Evolutionary conservation across 2,888 invertebrate species (phyloP).

Genomic region (Eucera pruinosa): DNA sequence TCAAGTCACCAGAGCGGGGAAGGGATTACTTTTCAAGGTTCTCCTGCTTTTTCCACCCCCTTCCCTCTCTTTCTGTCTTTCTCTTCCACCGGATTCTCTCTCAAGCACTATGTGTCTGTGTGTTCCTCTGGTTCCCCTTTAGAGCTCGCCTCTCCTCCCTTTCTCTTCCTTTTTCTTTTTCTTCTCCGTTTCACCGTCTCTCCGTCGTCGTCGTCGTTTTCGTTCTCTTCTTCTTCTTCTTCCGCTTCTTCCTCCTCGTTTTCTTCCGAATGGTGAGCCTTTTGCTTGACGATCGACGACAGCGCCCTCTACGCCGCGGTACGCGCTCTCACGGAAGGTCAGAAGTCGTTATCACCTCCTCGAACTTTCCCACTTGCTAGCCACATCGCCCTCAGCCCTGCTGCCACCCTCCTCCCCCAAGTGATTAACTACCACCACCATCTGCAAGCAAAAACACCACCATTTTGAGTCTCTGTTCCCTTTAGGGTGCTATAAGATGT

Average conservation of each 20-base stretch:
- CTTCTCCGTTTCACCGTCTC: constrained; percentile 21
- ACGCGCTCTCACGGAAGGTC: constrained; percentile 79
- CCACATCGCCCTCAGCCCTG: constrained; percentile 79
- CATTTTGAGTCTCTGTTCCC: background rate
- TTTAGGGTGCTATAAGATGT: background rate
- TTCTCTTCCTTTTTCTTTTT: background rate
- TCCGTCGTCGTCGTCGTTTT: constrained; percentile 9
- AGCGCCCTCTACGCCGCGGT: constrained; percentile 45
- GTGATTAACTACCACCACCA: constrained; percentile 78
- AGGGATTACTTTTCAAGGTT: constrained; percentile 30
- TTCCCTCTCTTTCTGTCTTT: constrained; percentile 20
- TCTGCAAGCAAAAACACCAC: constrained; percentile 68
- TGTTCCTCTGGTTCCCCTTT: constrained; percentile 5
- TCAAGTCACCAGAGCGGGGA: constrained; percentile 1
- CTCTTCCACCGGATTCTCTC: constrained; percentile 2
- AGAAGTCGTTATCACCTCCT: constrained; percentile 83
- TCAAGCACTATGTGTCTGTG: background rate
- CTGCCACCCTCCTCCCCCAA: constrained; percentile 72
- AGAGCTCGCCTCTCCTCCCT: background rate
- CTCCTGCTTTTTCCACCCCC: constrained; percentile 10
- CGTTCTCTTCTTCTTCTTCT: constrained; percentile 45
- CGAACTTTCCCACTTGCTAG: constrained; percentile 80
- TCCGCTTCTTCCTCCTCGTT: constrained; percentile 43
- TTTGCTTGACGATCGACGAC: constrained; percentile 57
- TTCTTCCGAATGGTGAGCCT: constrained; percentile 54